Base-by-base conservation (phyloP, 2,113 vertebrate genomes). In the Erythrocebus patas region DNA sequence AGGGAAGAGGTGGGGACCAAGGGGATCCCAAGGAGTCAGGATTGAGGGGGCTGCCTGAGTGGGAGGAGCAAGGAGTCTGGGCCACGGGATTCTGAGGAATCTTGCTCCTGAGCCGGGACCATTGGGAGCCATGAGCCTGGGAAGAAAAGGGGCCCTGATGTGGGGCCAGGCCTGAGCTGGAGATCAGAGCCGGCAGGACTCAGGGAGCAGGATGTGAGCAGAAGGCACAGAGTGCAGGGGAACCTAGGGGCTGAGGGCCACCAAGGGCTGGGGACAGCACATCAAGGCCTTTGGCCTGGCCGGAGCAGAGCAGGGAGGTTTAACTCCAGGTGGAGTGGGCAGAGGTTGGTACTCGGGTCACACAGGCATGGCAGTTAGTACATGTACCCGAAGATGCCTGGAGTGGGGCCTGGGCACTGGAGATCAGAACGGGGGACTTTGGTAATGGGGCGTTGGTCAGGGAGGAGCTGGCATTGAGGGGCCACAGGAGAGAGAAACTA, bases 311-410 rank as follows among this genome's bases (percentile, higher is more conserved):
- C 43, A 8, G 11, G n/a, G 50, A 25, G 25, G n/a, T 35, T 35
- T 16, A 64, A 43, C 61, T 76, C 35, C 30, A 73, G 23, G 35
- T 2, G 8, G 11, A 52, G 20, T 8, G 59, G 22, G 27, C 43
- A 40, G 18, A 91, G 57, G 48, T 0, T 27, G 8, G 13, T 1
- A 32, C 27, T 17, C 3, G 10, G 72, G 64, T 64, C 48, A 8
- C 43, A 16, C 8, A 22, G 30, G 59, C 22, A 22, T 2, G 32
- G 12, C 38, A 13, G 5, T 8, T 48, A 57, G 3, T 3, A 35
- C 0, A 16, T 50, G 32, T 8, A 40, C 20, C 8, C 0, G 14
- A 48, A 4, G 17, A 35, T 16, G n/a, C 8, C 35, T 1, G 8
- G 70, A 30, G 10, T 2, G 6, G 38, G 38, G 30, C 30, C 14